Evolutionary conservation across 37 sponge, comb jelly and placozoan genomes (phyloP), one percentile per base, ranked within the genome.

Genomic region (Cladorhizidae sp.): DNA sequence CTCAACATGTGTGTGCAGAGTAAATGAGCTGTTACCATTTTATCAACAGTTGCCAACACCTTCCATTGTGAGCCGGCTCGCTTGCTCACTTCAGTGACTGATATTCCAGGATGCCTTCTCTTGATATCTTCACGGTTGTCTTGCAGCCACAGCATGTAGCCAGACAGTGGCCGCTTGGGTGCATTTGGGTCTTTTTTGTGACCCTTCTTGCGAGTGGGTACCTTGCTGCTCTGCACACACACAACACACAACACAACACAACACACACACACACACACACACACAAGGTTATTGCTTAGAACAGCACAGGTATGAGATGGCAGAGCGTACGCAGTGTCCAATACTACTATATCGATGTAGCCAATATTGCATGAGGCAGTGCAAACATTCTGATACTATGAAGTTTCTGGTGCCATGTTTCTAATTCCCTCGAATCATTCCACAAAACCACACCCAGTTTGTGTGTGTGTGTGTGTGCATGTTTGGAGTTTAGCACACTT

Each of bases 91-190:
- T 98, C 98, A 52, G 86, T 75, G 5, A 95, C 69, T 18, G 69
- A 76, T 28, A 69, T 40, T 3, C 75, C 85, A 1, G 93, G 95
- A 75, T 93, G 59, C 51, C 90, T 75, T 63, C 83, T 65, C 77
- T 90, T 98, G 28, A 98, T 85, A 0, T 8, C 31, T 1, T 68
- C 40, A 55, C 98, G 80, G 58, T 64, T 83, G 64, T 92, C 93
- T 31, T 80, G 76, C 57, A 98, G 80, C 98, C 98, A 98, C 49
- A 93, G 56, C 86, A 98, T 90, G 89, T 91, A 98, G 29, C 89
- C 91, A 62, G 91, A 75, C 36, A 90, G 72, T 21, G 98, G 96
- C 50, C 85, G 90, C 80, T 98, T 98, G 0, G 98, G 98, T 77
- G 81, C 85, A 65, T 90, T 92, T 1, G 93, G 95, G 54, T 98